phyloP scores from a whole-genome alignment of 2,888 invertebrate genomes.

The Pachymerium ferrugineum region DNA sequence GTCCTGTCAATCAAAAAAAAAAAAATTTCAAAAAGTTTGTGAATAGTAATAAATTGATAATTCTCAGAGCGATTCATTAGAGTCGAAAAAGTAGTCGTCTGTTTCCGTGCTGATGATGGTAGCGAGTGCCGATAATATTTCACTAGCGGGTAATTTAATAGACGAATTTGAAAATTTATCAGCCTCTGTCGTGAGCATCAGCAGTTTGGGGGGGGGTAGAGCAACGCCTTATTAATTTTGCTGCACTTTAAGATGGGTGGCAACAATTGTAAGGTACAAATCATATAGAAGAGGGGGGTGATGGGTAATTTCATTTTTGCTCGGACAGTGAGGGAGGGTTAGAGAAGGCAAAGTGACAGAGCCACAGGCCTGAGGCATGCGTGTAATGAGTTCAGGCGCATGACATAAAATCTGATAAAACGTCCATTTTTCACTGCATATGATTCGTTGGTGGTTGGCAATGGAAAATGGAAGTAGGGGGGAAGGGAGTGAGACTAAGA shows the following conservation, averaged over 20 bases:
- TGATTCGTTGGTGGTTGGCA: constrained; percentile 26
- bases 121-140: constrained; percentile 23
- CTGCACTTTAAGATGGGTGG: not conserved
- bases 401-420: constrained; percentile 33
- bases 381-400: constrained; percentile 31
- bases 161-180: constrained; percentile 30
- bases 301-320: constrained; percentile 3
- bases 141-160: constrained; percentile 29
- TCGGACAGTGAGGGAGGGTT: not conserved
- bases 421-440: constrained; percentile 32
- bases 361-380: not conserved
- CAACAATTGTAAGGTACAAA: not conserved
- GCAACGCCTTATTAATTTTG: not conserved
- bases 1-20: not conserved
- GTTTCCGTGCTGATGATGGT: not conserved
- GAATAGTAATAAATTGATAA: not conserved
- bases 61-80: not conserved
- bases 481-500: not conserved
- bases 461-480: constrained; percentile 20
- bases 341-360: constrained; percentile 8
- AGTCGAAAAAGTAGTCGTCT: not conserved
- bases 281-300: no score
- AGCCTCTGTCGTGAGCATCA: constrained; percentile 27
- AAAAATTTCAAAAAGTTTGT: no score
- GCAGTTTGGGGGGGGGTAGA: not conserved